Evolutionary conservation across 2,113 vertebrate species (phyloP).

Genomic region (Ceyx margarethae): DNA sequence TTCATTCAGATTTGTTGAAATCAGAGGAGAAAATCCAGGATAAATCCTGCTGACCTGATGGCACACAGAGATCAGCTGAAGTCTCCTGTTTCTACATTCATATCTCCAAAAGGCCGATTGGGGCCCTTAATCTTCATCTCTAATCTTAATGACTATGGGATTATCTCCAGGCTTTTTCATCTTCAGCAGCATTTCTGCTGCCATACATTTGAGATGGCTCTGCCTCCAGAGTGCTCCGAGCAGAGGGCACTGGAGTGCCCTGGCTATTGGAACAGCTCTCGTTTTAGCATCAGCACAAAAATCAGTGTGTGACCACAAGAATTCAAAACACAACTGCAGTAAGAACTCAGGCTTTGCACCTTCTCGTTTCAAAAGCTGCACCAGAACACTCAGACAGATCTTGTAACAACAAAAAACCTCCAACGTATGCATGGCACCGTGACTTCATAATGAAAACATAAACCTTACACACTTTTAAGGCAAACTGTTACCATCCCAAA

Average conservation of each 20-base stretch:
- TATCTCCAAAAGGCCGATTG: conserved; percentile 54
- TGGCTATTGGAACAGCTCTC: not conserved
- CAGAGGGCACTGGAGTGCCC: not conserved
- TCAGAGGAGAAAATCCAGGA: conserved; percentile 34
- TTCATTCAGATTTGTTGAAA: conserved; percentile 36
- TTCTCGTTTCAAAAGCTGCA: not conserved
- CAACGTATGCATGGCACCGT: not conserved
- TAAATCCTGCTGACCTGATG: conserved; percentile 30
- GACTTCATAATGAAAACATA: not conserved
- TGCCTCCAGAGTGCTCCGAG: not conserved
- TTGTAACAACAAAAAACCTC: not conserved
- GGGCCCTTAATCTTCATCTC: conserved; percentile 52
- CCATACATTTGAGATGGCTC: not conserved
- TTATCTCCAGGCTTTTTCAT: conserved; percentile 56
- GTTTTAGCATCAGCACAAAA: not conserved
- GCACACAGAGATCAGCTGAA: conserved; percentile 20
- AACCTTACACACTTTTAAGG: not conserved
- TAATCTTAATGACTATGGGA: conserved; percentile 40
- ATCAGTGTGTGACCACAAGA: not conserved
- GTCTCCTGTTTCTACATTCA: conserved; percentile 4
- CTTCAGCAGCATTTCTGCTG: conserved; percentile 28
- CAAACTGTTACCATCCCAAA: not conserved
- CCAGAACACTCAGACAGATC: not conserved
- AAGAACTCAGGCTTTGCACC: not conserved
- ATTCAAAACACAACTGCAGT: not conserved